Conservation (phyloP, 2,113 vertebrate species). For the Nothobranchius furzeri region DNA sequence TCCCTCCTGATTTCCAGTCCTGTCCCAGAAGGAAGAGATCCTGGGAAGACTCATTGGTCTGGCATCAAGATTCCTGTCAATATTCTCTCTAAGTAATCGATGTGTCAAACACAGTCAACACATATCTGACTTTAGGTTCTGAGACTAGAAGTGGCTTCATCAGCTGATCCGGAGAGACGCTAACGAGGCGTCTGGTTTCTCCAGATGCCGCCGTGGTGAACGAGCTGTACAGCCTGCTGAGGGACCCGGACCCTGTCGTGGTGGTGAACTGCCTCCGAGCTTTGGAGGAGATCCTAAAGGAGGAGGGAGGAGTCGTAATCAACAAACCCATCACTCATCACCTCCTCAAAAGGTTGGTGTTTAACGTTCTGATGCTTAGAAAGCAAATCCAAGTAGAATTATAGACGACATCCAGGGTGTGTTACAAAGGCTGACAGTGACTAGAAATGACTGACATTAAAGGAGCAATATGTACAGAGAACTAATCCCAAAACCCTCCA, state of each 20-base stretch:
- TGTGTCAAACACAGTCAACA: background rate
- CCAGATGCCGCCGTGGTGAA: constrained; percentile 90
- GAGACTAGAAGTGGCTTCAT: background rate
- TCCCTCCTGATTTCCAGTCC: no score
- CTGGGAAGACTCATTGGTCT: no score
- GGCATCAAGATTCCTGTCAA: no score
- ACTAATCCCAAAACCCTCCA: no score
- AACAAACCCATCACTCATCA: constrained; percentile 98
- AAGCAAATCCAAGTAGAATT: background rate
- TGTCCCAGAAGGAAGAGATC: no score
- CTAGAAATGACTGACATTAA: no score
- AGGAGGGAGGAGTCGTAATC: constrained; percentile 94
- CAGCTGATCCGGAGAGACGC: background rate
- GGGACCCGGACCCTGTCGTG: constrained; percentile 95
- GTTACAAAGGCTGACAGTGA: no score
- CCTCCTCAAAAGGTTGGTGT: constrained; percentile 91
- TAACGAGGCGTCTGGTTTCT: background rate
- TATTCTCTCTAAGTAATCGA: no score
- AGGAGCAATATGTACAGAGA: no score
- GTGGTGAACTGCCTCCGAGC: constrained; percentile 95
- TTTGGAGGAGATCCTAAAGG: constrained; percentile 91
- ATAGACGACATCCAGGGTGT: no score
- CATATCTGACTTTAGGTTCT: background rate
- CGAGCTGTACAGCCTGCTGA: constrained; percentile 92
- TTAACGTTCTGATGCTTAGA: background rate